Conservation (phyloP, 2,113 vertebrate genomes). For the Mormoops blainvillei region DNA sequence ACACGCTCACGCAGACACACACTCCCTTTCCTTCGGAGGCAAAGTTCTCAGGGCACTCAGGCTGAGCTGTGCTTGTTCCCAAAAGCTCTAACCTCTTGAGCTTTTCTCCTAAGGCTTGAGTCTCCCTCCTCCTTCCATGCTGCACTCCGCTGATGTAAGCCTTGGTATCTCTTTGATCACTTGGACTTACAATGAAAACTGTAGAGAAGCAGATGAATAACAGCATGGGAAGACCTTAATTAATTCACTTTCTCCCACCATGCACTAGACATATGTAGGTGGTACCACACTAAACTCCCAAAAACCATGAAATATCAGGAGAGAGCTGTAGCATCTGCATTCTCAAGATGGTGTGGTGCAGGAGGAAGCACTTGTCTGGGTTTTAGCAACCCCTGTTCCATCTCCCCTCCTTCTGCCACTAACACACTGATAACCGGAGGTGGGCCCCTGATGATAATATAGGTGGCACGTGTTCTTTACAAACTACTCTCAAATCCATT, state of each 20-base stretch:
- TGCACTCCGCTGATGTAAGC: not conserved
- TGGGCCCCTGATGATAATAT: not conserved
- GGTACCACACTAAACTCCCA: not conserved
- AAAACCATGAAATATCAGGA: not conserved
- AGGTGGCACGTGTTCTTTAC: not conserved
- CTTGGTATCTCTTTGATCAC: not conserved
- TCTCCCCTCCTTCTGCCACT: not conserved
- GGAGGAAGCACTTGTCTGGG: not conserved
- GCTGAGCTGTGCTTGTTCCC: not conserved
- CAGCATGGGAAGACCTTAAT: not conserved
- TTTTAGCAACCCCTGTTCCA: not conserved
- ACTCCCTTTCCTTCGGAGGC: not conserved
- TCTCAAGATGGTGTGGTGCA: not conserved
- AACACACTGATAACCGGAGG: not conserved
- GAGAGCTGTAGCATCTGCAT: not conserved
- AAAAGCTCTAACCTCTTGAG: not conserved
- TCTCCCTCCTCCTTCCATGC: not conserved
- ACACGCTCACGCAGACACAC: not conserved
- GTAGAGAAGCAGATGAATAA: not conserved
- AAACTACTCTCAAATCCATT: not conserved
- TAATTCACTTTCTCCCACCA: conserved; percentile 25
- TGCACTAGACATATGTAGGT: not conserved
- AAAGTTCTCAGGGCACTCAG: not conserved
- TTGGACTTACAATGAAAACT: not conserved
- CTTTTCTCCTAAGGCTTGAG: not conserved